These are phyloP conservation scores for Triplophysa rosa DNA, from an alignment of 2,113 vertebrate genomes.

Conservation along the genomic window DNA sequence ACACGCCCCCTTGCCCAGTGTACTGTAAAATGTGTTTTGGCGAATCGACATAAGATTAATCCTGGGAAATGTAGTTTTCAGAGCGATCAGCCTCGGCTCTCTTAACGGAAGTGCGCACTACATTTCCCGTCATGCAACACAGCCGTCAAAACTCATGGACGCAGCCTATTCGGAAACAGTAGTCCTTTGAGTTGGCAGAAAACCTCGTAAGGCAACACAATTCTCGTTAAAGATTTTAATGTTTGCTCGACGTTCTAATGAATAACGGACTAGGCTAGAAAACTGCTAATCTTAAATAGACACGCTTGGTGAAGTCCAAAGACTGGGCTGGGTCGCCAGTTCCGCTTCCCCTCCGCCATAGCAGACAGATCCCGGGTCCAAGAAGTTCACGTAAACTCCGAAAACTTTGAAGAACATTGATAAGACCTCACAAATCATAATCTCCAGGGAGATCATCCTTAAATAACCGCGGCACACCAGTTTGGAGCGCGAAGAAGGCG, in stretches of 20 bases:
- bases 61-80: conserved; percentile 45
- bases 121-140: conserved; percentile 41
- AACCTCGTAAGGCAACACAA: background rate
- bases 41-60: background rate
- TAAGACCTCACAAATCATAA: background rate
- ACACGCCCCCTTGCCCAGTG: background rate
- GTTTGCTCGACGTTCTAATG: background rate
- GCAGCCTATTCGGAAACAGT: background rate
- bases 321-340: conserved; percentile 58
- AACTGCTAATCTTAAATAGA: background rate
- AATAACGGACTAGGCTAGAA: background rate
- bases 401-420: conserved; percentile 19
- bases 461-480: conserved; percentile 8
- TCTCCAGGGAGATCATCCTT: background rate
- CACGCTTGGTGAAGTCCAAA: background rate
- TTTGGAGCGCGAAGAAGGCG: conserved; percentile 33
- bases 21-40: background rate
- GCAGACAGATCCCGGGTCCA: conserved; percentile 43
- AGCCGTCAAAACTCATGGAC: conserved; percentile 7
- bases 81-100: rapidly evolving
- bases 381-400: conserved; percentile 30
- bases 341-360: conserved; percentile 64
- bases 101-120: background rate
- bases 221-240: background rate
- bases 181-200: conserved; percentile 3